Evolutionary conservation across 2,113 vertebrate genomes (phyloP), one percentile per base, ranked within the genome.

Genomic region (Trinectes maculatus): DNA sequence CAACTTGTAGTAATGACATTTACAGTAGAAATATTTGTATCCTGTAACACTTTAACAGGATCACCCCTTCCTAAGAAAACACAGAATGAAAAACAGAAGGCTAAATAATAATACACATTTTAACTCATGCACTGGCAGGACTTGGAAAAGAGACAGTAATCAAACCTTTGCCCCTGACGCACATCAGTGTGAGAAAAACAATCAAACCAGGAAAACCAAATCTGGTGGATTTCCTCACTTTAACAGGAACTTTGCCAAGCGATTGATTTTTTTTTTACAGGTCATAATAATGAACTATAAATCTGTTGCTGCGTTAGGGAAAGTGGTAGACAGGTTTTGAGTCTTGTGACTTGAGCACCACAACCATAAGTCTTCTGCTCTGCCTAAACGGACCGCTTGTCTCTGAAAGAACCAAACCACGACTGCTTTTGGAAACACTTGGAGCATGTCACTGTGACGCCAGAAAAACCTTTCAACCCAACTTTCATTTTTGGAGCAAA

Each of bases 61-160:
- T 64, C 63, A 58, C 34, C 19, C n/a, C 59, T 24, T 36, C 51
- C 63, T 80, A 64, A 74, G 64, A 85, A 63, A 63, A 10, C 31
- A 1, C 65, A 63, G 18, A 56, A 79, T 80, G 51, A 72, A 65
- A 72, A 63, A 61, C 54, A 40, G 31, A 16, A 12, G 12, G 25
- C 80, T 79, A 74, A 73, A 87, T n/a, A n/a, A n/a, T n/a, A 79
- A 88, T 83, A 83, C 44, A 47, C 40, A 52, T 1, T 19, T 73
- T 40, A 58, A 29, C n/a, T 63, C 10, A 61, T 67, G 70, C 24
- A 37, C 73, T 43, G 61, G 21, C 42, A 62, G 54, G 53, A 12
- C 53, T 59, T 69, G 44, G 59, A 67, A 56, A 59, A 57, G 54
- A 64, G 55, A n/a, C 61, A 31, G 49, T 62, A 29, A 58, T 79